A percentile compares a stretch with the other conserved stretches of the same genome.
phyloP scores from a whole-genome alignment of 2,113 vertebrate species.

The Laticauda colubrina region DNA sequence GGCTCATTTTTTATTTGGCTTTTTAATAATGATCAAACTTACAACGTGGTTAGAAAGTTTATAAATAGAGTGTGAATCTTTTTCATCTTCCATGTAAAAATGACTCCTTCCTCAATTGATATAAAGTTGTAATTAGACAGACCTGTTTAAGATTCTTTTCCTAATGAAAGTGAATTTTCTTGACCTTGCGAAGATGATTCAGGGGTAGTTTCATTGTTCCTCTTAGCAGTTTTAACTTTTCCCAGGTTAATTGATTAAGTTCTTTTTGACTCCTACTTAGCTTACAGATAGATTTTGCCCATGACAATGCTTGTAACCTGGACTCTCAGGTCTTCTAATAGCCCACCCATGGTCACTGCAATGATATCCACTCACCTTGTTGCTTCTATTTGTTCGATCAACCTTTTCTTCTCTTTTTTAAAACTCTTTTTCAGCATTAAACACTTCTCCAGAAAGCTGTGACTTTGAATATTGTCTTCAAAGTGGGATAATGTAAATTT shows the following conservation, averaged over 20 bases:
- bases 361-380: not conserved
- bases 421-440: not conserved
- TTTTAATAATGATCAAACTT: constrained; percentile 31
- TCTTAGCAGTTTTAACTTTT: not conserved
- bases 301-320: not conserved
- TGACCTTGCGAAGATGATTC: not conserved
- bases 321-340: not conserved
- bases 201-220: not conserved
- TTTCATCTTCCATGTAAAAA: not conserved
- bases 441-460: not conserved
- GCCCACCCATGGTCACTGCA: not conserved
- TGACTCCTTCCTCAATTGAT: not conserved
- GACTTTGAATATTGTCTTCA: not conserved
- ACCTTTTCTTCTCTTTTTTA: not conserved
- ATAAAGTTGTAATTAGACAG: not conserved
- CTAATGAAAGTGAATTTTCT: not conserved
- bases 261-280: not conserved
- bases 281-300: not conserved
- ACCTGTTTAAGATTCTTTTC: not conserved
- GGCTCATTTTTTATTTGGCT: constrained; percentile 31
- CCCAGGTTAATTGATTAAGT: not conserved
- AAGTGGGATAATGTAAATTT: not conserved
- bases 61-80: not conserved
- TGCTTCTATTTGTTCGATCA: not conserved
- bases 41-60: constrained; percentile 25